Conservation (phyloP, 2,797 vertebrate genomes). For the Monodelphis domestica region DNA sequence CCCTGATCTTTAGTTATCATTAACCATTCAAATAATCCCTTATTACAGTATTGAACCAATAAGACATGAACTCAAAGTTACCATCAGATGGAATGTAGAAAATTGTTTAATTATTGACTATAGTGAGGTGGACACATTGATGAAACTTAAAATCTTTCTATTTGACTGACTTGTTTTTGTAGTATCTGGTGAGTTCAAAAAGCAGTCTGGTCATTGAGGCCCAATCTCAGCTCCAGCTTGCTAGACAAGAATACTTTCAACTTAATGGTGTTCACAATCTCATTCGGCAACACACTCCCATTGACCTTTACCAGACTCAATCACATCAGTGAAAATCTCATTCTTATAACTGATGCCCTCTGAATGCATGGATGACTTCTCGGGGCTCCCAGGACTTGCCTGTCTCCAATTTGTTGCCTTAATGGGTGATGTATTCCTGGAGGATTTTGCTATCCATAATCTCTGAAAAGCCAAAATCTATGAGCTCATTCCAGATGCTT, state of each 20-base stretch:
- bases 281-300: slow-evolving; percentile 94
- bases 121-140: slow-evolving; percentile 94
- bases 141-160: slow-evolving; percentile 97
- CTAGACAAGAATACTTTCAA: slow-evolving; percentile 96
- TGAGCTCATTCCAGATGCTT: slow-evolving; percentile 95
- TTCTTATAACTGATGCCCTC: slow-evolving; percentile 96
- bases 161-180: slow-evolving; percentile 92
- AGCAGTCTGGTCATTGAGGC: slow-evolving; percentile 93
- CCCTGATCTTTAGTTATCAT: too few relatives aligned
- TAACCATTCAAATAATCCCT: too few relatives aligned
- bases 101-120: slow-evolving; percentile 93
- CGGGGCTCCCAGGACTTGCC: slow-evolving; percentile 91
- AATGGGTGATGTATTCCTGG: slow-evolving; percentile 97
- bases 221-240: slow-evolving; percentile 95
- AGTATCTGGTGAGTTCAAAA: slow-evolving; percentile 93
- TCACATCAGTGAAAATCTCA: slow-evolving; percentile 96
- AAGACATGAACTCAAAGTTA: slow-evolving; percentile 96
- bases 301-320: slow-evolving; percentile 94
- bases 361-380: slow-evolving; percentile 94
- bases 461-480: slow-evolving; percentile 97
- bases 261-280: slow-evolving; percentile 94
- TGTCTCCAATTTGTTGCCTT: slow-evolving; percentile 92
- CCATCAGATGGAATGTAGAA: slow-evolving; percentile 95
- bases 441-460: slow-evolving; percentile 97
- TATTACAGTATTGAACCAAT: slow-evolving; percentile 95